Evolutionary conservation across 2,113 vertebrate species (phyloP).

Genomic region (Alethe castanea): DNA sequence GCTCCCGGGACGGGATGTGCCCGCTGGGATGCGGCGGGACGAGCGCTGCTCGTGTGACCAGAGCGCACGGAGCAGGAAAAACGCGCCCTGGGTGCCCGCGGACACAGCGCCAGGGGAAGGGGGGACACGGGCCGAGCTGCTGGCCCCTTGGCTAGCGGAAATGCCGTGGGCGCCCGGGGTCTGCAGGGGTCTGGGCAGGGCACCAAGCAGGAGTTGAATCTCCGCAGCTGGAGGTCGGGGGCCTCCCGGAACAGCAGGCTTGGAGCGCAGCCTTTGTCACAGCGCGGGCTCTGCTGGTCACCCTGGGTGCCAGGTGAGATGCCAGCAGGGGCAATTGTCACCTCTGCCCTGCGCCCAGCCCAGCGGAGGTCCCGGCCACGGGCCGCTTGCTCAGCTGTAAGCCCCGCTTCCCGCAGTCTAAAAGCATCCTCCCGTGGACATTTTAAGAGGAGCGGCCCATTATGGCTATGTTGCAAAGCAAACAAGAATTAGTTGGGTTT

Average conservation of each 20-base stretch:
- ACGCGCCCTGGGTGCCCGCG: rapidly evolving
- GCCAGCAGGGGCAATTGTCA: background rate
- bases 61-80: rapidly evolving
- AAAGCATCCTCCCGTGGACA: background rate
- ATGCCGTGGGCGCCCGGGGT: rapidly evolving
- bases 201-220: background rate
- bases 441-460: background rate
- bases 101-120: too few relatives aligned
- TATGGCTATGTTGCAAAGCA: background rate
- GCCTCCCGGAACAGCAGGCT: background rate
- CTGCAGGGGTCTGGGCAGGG: background rate
- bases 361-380: rapidly evolving
- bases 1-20: rapidly evolving
- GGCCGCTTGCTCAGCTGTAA: background rate
- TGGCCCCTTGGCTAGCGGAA: background rate
- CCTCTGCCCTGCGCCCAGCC: rapidly evolving
- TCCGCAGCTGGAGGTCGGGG: too few relatives aligned
- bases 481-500: background rate
- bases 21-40: rapidly evolving
- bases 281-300: rapidly evolving
- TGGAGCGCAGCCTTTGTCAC: rapidly evolving
- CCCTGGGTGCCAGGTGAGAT: too few relatives aligned
- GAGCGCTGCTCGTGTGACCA: rapidly evolving
- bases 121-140: background rate
- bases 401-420: background rate